A percentile compares a stretch with the other conserved stretches of the same genome.
Conservation (phyloP, 1,140 invertebrate genomes). For the Araneus ventricosus region DNA sequence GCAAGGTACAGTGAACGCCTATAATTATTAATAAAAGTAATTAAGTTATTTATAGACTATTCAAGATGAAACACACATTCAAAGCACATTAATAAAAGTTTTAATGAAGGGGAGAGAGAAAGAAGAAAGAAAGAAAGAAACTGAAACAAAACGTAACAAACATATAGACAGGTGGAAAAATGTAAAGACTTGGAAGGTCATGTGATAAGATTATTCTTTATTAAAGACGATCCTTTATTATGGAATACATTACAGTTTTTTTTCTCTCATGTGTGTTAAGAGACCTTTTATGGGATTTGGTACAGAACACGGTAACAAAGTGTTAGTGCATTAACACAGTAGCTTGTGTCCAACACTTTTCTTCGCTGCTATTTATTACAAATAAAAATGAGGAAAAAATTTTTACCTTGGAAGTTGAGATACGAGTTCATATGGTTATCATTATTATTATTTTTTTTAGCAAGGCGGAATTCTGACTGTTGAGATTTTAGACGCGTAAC, state of each 20-base stretch:
- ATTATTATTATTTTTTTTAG: not conserved
- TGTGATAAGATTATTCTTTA: not conserved
- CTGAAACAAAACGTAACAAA: not conserved
- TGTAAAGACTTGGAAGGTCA: slow-evolving; percentile 26
- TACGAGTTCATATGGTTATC: not conserved
- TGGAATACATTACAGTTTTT: not conserved
- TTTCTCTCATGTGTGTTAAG: slow-evolving; percentile 15
- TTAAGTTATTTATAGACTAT: not conserved
- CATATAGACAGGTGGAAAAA: not conserved
- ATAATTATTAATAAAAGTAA: not conserved
- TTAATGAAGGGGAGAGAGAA: not conserved
- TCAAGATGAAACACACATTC: not conserved
- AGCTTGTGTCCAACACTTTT: slow-evolving; percentile 22
- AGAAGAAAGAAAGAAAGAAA: not conserved
- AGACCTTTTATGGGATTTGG: slow-evolving; percentile 29
- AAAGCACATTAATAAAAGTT: not conserved
- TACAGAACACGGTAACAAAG: slow-evolving; percentile 11
- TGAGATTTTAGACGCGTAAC: slow-evolving; percentile 1
- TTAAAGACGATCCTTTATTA: slow-evolving; percentile 19
- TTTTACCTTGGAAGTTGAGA: not conserved
- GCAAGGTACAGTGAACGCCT: not conserved
- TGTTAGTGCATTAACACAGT: slow-evolving; percentile 35
- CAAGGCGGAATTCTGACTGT: not conserved
- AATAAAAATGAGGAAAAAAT: slow-evolving; percentile 23
- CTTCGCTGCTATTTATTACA: not conserved